A percentile compares a stretch with the other conserved stretches of the same genome.
Evolutionary conservation across 2,888 invertebrate genomes (phyloP).

Genomic region (Bibio marci): DNA sequence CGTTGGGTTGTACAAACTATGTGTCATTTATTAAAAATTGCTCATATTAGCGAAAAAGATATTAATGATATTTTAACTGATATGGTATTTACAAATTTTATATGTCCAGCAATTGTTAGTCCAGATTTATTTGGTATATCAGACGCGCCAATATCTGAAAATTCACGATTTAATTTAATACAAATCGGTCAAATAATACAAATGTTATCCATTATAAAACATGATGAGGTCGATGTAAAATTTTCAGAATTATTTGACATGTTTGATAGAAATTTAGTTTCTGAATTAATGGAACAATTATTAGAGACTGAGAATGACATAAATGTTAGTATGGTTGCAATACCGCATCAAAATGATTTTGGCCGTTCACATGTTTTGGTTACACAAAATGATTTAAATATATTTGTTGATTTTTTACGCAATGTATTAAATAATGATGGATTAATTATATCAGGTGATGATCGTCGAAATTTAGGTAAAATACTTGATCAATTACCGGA

Average conservation of each 20-base stretch:
- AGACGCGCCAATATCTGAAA: constrained; percentile 79
- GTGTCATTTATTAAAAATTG: constrained; percentile 46
- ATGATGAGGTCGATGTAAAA: constrained; percentile 60
- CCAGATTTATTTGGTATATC: constrained; percentile 91
- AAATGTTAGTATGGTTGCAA: constrained; percentile 20
- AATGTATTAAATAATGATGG: constrained; percentile 26
- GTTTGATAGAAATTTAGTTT: constrained; percentile 66
- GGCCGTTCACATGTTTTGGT: constrained; percentile 47
- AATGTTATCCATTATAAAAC: constrained; percentile 70
- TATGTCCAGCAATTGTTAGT: constrained; percentile 92
- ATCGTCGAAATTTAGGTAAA: constrained; percentile 30
- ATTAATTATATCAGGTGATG: constrained; percentile 22
- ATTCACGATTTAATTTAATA: constrained; percentile 76
- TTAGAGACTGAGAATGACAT: constrained; percentile 26
- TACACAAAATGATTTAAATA: constrained; percentile 46
- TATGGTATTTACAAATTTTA: constrained; percentile 79
- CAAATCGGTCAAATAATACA: constrained; percentile 89
- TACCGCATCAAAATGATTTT: constrained; percentile 35
- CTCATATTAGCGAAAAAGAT: constrained; percentile 22
- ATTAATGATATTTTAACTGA: constrained; percentile 67
- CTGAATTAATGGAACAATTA: constrained; percentile 58
- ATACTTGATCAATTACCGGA: constrained; percentile 31
- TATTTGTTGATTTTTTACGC: constrained; percentile 38
- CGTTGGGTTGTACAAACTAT: constrained; percentile 84
- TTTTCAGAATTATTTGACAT: constrained; percentile 58